These are phyloP conservation scores for Ginglymostoma cirratum DNA, from an alignment of 2,113 vertebrate genomes.

Conservation along the genomic window DNA sequence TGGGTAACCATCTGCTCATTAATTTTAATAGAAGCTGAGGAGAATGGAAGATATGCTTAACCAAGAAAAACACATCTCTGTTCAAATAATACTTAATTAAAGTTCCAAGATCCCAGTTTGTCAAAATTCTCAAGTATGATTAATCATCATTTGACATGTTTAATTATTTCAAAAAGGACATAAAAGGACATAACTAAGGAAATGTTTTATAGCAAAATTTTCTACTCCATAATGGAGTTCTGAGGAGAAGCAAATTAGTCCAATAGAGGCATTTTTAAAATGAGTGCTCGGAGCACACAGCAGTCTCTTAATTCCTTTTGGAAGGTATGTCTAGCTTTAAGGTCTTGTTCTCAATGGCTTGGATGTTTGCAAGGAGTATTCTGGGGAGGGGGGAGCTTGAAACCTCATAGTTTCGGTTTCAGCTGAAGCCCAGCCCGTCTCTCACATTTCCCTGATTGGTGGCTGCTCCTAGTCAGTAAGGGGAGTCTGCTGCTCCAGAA, in stretches of 20 bases:
- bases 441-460: too few relatives aligned
- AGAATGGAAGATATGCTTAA: neutral
- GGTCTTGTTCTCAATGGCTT: too few relatives aligned
- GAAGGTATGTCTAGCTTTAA: too few relatives aligned
- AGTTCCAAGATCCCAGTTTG: neutral
- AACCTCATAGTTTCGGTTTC: too few relatives aligned
- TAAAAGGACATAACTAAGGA: neutral
- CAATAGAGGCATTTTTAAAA: neutral
- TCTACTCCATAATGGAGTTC: neutral
- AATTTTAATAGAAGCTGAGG: conserved; percentile 7
- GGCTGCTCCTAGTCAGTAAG: too few relatives aligned
- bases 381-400: too few relatives aligned
- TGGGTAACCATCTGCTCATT: conserved; percentile 18
- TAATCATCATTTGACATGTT: neutral
- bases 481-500: too few relatives aligned
- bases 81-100: neutral
- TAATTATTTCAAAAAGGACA: neutral
- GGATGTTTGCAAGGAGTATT: too few relatives aligned
- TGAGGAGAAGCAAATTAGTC: neutral
- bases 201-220: neutral
- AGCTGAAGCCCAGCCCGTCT: too few relatives aligned
- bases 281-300: neutral
- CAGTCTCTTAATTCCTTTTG: too few relatives aligned
- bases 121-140: neutral
- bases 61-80: neutral